A percentile compares a stretch with the other conserved stretches of the same genome.
Evolutionary conservation across 2,113 vertebrate genomes (phyloP).

Genomic region (Apteryx owenii): DNA sequence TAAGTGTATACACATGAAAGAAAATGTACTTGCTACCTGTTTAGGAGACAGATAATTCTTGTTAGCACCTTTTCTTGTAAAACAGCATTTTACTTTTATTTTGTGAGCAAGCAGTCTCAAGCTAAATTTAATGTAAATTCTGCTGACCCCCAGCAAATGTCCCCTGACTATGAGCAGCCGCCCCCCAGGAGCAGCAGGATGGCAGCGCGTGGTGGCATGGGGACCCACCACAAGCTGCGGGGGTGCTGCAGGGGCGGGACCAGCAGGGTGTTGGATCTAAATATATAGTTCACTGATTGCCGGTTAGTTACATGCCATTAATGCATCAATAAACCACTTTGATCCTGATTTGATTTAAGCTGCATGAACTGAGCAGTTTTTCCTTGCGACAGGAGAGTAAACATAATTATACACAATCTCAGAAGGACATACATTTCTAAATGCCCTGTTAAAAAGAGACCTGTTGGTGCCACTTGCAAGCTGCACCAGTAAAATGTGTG

Average conservation of each 20-base stretch:
- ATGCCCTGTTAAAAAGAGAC: background rate
- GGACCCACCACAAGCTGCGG: too few species aligned
- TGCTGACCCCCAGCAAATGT: background rate
- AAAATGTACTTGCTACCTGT: background rate
- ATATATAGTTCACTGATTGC: background rate
- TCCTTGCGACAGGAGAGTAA: background rate
- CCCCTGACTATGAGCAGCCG: background rate
- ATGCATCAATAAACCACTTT: background rate
- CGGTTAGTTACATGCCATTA: background rate
- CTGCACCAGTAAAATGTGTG: background rate
- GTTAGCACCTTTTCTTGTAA: background rate
- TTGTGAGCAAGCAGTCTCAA: background rate
- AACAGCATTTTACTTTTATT: background rate
- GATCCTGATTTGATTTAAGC: background rate
- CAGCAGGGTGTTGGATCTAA: background rate
- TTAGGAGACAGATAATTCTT: background rate
- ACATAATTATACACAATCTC: background rate
- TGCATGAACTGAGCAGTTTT: background rate
- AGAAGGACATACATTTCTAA: background rate
- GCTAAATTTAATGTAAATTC: background rate
- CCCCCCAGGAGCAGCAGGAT: too few species aligned
- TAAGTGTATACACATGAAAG: background rate
- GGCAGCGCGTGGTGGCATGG: too few species aligned
- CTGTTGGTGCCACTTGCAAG: background rate
- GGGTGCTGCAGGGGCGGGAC: too few species aligned